Evolutionary conservation across 2,113 vertebrate genomes (phyloP), one percentile per base, ranked within the genome.

Genomic region (Onychostruthus taczanowskii): DNA sequence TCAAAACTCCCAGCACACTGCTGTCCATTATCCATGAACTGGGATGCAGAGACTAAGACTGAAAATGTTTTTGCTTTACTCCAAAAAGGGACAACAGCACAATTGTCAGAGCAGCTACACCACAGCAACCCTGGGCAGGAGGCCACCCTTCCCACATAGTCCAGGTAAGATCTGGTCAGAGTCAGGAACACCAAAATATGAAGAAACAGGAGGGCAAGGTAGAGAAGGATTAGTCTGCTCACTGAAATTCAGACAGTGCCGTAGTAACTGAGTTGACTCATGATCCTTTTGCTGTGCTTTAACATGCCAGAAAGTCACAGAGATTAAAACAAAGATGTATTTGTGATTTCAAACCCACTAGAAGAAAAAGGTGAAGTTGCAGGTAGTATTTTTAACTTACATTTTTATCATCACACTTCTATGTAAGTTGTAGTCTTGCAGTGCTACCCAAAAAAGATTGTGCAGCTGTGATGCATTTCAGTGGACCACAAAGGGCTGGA

Each of bases 281-380:
- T 16, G 80, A 87, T 44, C 20, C 22, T 88, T 88, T 43, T 56
- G 27, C 20, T 56, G 14, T 39, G 23, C 33, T 62, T 93, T 44
- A 72, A 53, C 0, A 0, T 44, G 23, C 9, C 2, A 2, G 24
- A 77, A 86, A 88, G 46, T 68, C 27, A 41, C 18, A 86, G 26
- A 70, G 4, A 33, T 80, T 52, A 67, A 49, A 76, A 56, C 18
- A 73, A 74, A 13, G 13, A 9, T 7, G 5, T 16, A 31, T 21
- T 64, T 22, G 19, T 33, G 24, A 61, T 62, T 84, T 67, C 20
- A 75, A 78, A 75, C 6, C 55, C 22, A 9, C 50, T 50, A 44
- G 47, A 47, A 74, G 11, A 82, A 75, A 85, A 82, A 67, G 9
- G 22, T 33, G 7, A 77, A 47, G 7, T 68, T 44, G 4, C 5